A percentile compares a stretch with the other conserved stretches of the same genome.
phyloP scores from a whole-genome alignment of 2,888 invertebrate species.

The Phalangium opilio region DNA sequence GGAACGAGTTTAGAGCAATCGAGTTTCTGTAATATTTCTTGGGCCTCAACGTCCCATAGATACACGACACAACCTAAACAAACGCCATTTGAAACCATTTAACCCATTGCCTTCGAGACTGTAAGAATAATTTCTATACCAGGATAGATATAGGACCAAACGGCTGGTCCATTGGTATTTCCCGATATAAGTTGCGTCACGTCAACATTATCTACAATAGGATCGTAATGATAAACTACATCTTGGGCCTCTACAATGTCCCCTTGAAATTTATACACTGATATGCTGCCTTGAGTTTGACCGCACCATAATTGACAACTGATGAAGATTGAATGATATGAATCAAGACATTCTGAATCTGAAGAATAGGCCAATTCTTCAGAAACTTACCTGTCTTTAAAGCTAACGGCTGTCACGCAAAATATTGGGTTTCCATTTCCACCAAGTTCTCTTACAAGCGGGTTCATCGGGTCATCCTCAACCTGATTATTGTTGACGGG shows the following conservation, averaged over 20 bases:
- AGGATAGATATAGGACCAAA: constrained; percentile 66
- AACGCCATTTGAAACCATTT: not conserved
- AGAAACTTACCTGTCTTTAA: constrained; percentile 24
- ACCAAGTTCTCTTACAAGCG: constrained; percentile 19
- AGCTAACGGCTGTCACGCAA: constrained; percentile 46
- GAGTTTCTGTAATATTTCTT: constrained; percentile 54
- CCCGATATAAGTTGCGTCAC: constrained; percentile 53
- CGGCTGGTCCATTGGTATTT: constrained; percentile 25
- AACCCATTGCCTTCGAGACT: not conserved
- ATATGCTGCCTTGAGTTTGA: constrained; percentile 59
- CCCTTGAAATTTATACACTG: constrained; percentile 55
- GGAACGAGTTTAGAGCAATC: constrained; percentile 85
- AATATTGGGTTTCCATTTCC: constrained; percentile 36
- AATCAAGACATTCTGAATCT: not conserved
- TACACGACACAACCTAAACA: constrained; percentile 58
- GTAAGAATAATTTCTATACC: constrained; percentile 33
- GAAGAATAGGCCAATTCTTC: not conserved
- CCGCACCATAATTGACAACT: constrained; percentile 73
- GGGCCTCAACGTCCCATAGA: constrained; percentile 59
- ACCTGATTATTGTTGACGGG: constrained; percentile 1
- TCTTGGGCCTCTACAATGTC: constrained; percentile 58
- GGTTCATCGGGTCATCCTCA: not conserved
- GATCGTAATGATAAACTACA: constrained; percentile 45
- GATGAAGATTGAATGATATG: too few species aligned
- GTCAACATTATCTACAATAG: constrained; percentile 43